A percentile compares a stretch with the other conserved stretches of the same genome.
Evolutionary conservation across 2,888 invertebrate genomes (phyloP).

Genomic region (Hyles lineata): DNA sequence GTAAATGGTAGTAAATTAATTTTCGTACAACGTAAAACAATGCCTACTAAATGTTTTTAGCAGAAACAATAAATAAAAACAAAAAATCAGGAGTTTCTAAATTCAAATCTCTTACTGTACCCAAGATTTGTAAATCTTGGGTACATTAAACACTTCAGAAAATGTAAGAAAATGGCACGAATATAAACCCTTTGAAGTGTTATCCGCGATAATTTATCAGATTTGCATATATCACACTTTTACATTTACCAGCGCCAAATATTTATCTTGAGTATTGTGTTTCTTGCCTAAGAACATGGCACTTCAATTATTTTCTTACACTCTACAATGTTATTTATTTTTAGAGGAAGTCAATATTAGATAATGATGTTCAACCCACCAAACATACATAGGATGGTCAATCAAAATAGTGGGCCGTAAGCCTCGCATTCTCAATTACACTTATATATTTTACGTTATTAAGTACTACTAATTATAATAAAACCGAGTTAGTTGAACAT

Average conservation of each 20-base stretch:
- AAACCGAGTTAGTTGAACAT: no score
- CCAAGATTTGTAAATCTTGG: not conserved
- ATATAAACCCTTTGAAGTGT: not conserved
- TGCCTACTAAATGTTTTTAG: not conserved
- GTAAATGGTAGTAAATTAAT: no score
- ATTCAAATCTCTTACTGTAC: not conserved
- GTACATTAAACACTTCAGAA: not conserved
- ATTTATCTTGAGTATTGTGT: not conserved
- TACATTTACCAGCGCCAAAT: not conserved
- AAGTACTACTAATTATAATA: no score
- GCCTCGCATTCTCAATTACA: not conserved
- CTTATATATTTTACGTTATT: not conserved
- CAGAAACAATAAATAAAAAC: not conserved
- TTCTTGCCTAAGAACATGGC: not conserved
- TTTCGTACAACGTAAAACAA: not conserved
- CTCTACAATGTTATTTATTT: not conserved
- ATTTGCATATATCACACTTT: not conserved
- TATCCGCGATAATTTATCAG: not conserved
- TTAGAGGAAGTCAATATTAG: not conserved
- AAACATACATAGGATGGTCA: not conserved
- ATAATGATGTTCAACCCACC: not conserved
- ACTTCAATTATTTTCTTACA: slow-evolving; percentile 3
- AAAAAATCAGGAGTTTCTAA: not conserved
- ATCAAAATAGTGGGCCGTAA: not conserved
- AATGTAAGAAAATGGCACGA: not conserved